Evolutionary conservation across 2,113 vertebrate genomes (phyloP), one percentile per base, ranked within the genome.

Genomic region (Sturnira hondurensis): DNA sequence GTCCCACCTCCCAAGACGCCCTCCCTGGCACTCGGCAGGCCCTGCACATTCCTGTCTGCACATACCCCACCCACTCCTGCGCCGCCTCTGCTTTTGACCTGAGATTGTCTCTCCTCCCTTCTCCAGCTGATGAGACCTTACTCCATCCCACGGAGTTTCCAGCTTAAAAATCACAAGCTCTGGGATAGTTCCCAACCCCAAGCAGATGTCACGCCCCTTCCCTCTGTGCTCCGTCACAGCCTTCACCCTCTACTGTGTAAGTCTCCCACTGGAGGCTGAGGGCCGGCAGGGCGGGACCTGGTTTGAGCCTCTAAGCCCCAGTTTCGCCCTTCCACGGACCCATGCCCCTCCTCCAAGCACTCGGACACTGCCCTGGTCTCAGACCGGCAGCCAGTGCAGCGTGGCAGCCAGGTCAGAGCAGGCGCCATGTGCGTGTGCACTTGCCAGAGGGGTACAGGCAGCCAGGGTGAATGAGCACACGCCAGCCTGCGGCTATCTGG

Each of bases 11-110:
- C 70, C 7, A 7, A 54, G 50, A 43, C 33, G 1, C 45, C 50
- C 24, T 1, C 54, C 47, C 71, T 4, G 68, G 38, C 6, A 0
- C 47, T 31, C 50, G 1, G 16, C 19, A 0, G 0, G 0, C 15
- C 65, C 76, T 9, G 3, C 15, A 1, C 47, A 43, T 92, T 95
- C 74, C 87, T 61, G 70, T 77, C 68, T 41, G 45, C 84, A 52
- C 16, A 17, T 52, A 33, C 31, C 93, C 95, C 56, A 85, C 56
- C 80, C 41, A 24, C 47, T n/a, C 41, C 31, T 1, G 43, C 0
- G n/a, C 85, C 13, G 1, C 38, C 31, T 80, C 36, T 2, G 4
- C 28, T 71, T 26, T 41, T 7, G 4, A 68, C 68, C 74, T n/a
- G 8, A 38, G 43, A 13, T 15, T 20, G 28, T 28, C 58, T 70